Evolutionary conservation across 1,140 invertebrate species (phyloP).

Genomic region (Brachionus rubens): DNA sequence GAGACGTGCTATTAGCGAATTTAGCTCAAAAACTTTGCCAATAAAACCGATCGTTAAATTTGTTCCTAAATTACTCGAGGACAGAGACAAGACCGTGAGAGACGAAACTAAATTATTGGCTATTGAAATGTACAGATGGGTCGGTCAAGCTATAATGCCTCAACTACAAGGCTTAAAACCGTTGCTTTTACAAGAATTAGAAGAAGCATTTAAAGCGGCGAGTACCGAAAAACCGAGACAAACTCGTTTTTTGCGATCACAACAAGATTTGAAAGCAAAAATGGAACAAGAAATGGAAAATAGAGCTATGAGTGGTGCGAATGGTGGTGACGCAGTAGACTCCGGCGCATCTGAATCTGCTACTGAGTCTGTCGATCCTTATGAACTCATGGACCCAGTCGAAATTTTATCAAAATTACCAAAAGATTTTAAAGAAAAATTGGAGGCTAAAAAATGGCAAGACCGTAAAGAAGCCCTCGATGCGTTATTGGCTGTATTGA

Average conservation of each 20-base stretch:
- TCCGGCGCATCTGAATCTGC: constrained; percentile 47
- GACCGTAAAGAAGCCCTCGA: constrained; percentile 88
- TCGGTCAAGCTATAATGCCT: constrained; percentile 78
- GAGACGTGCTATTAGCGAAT: constrained; percentile 68
- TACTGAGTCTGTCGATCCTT: constrained; percentile 20
- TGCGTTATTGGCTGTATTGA: constrained; percentile 70
- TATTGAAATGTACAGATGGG: constrained; percentile 87
- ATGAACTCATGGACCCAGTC: constrained; percentile 80
- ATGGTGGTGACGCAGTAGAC: constrained; percentile 51
- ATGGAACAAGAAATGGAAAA: constrained; percentile 68
- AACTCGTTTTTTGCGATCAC: constrained; percentile 77
- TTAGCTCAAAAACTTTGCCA: constrained; percentile 84
- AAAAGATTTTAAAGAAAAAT: constrained; percentile 90
- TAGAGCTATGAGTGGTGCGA: constrained; percentile 62
- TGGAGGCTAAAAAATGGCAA: constrained; percentile 91
- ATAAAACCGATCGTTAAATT: constrained; percentile 85
- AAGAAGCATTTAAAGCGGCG: constrained; percentile 79
- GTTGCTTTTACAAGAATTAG: constrained; percentile 68
- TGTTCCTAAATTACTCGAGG: constrained; percentile 75
- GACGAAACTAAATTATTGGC: constrained; percentile 84
- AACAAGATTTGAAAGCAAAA: constrained; percentile 67
- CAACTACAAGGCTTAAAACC: constrained; percentile 81
- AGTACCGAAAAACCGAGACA: constrained; percentile 70
- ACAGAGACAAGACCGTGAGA: constrained; percentile 84
- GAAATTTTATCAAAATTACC: constrained; percentile 87